phyloP scores from a whole-genome alignment of 2,797 vertebrate genomes.

The Manis crassicaudata region DNA sequence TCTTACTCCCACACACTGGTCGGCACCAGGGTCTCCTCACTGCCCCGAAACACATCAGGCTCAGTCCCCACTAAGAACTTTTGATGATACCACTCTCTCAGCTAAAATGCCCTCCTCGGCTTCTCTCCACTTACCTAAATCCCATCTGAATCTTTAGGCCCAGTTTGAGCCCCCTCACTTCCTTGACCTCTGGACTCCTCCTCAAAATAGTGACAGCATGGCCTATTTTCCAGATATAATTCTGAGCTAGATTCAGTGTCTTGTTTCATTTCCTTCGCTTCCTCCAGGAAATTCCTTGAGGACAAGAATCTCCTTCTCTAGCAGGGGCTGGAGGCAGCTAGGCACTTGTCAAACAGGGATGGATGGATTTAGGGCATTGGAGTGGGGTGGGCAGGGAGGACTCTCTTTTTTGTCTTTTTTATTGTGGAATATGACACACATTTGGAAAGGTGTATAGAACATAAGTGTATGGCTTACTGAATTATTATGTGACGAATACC shows the following conservation, averaged over 20 bases:
- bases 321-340: not conserved
- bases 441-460: not conserved
- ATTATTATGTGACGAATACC: not conserved
- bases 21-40: not conserved
- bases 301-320: not conserved
- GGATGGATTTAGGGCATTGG: not conserved
- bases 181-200: not conserved
- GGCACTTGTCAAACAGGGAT: not conserved
- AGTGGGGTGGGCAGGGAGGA: too few relatives aligned
- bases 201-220: not conserved
- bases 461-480: not conserved
- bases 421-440: not conserved
- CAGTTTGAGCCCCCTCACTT: not conserved
- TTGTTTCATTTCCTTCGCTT: not conserved
- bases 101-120: not conserved
- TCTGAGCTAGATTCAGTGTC: not conserved
- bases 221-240: conserved; percentile 9
- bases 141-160: not conserved
- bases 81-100: not conserved
- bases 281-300: conserved; percentile 12
- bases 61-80: not conserved
- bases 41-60: not conserved
- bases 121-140: not conserved
- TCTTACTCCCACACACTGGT: not conserved
- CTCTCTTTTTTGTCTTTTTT: not conserved